Conservation (phyloP, 2,113 vertebrate species). For the Eulemur rufifrons region DNA sequence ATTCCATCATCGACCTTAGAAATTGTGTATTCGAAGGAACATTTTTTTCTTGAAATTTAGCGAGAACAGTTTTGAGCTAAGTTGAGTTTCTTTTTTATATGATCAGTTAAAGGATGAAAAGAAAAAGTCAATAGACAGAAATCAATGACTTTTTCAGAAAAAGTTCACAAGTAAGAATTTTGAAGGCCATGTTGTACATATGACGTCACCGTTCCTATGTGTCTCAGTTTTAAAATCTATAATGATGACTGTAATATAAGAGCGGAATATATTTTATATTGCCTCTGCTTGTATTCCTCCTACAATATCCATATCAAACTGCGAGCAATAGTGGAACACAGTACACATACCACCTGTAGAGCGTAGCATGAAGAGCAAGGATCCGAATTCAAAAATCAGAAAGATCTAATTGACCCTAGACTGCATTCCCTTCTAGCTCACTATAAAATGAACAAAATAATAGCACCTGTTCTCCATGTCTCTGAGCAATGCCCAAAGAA, state of each 20-base stretch:
- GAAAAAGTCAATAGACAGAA: background rate
- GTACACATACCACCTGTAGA: rapidly evolving
- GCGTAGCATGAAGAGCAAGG: background rate
- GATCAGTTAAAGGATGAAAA: background rate
- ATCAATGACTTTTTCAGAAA: background rate
- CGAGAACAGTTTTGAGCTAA: background rate
- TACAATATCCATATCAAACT: background rate
- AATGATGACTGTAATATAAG: background rate
- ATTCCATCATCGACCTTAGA: background rate
- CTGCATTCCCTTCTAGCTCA: background rate
- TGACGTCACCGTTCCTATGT: background rate
- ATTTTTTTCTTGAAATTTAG: background rate
- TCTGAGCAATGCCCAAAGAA: too few relatives aligned
- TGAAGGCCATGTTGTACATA: background rate
- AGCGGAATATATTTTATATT: background rate
- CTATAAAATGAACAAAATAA: background rate
- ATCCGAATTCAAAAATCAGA: background rate
- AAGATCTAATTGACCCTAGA: background rate
- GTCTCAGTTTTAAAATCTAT: background rate
- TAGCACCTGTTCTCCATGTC: too few relatives aligned
- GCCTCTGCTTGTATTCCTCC: background rate
- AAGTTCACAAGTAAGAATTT: background rate
- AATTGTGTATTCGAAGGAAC: background rate
- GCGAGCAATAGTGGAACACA: background rate
- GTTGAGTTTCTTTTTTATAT: background rate